Conservation (phyloP, 2,113 vertebrate genomes). For the Polyodon spathula region DNA sequence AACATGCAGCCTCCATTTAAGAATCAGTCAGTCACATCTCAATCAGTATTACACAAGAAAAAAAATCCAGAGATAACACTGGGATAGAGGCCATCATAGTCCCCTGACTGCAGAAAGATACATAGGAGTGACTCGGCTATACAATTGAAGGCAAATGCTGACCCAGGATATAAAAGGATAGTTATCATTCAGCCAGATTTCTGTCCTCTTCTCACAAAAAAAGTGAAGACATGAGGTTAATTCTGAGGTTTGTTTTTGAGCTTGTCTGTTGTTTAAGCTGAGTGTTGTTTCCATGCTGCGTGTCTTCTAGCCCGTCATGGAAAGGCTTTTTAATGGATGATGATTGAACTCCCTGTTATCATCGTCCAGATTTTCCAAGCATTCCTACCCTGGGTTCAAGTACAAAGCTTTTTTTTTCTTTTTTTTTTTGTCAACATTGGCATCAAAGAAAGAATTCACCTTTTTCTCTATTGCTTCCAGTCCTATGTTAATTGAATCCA, state of each 20-base stretch:
- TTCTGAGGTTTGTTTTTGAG: not conserved
- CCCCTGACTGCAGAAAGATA: too few relatives aligned
- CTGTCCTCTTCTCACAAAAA: too few relatives aligned
- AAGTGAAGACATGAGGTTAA: too few relatives aligned
- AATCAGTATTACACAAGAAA: too few relatives aligned
- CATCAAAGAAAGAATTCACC: slow-evolving; percentile 10
- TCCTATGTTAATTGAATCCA: slow-evolving; percentile 7
- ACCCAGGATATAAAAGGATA: too few relatives aligned
- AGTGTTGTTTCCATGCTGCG: not conserved
- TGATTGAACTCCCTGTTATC: slow-evolving; percentile 1
- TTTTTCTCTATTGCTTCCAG: slow-evolving; percentile 4
- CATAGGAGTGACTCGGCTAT: too few relatives aligned
- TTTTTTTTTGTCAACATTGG: not conserved
- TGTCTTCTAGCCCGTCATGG: not conserved
- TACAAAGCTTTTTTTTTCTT: slow-evolving; percentile 16
- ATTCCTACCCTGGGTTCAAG: slow-evolving; percentile 4
- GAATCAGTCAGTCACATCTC: too few relatives aligned
- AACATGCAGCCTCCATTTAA: too few relatives aligned
- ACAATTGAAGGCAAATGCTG: too few relatives aligned
- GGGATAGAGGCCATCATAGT: too few relatives aligned
- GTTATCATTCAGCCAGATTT: too few relatives aligned
- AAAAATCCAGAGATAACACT: too few relatives aligned
- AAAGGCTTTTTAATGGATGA: slow-evolving; percentile 3
- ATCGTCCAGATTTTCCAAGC: slow-evolving; percentile 2
- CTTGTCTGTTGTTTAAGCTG: not conserved